phyloP scores from a whole-genome alignment of 2,888 invertebrate genomes.

The Flexamia atlantica region DNA sequence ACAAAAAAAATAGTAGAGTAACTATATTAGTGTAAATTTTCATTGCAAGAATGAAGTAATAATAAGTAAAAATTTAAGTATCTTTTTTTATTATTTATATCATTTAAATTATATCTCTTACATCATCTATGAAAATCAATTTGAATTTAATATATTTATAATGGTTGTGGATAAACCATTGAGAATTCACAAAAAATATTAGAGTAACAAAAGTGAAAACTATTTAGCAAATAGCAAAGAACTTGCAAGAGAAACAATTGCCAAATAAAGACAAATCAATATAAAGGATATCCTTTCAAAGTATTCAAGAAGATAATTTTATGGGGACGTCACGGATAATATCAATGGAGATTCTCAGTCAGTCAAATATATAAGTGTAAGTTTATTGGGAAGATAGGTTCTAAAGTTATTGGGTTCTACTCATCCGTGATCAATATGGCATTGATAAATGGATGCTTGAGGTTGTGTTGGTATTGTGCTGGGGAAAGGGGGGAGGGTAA shows the following conservation, averaged over 20 bases:
- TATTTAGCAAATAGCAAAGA: no score
- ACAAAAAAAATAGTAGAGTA: no score
- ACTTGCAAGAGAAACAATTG: background rate
- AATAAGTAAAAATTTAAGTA: no score
- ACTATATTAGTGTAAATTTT: no score
- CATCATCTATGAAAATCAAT: no score
- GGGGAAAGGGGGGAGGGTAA: conserved; percentile 25
- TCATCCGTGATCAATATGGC: conserved; percentile 31
- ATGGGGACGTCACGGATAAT: background rate
- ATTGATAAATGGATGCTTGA: conserved; percentile 29
- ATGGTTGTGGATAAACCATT: no score
- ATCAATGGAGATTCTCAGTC: background rate
- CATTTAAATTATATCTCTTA: no score
- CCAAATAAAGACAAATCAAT: background rate
- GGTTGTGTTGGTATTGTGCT: background rate
- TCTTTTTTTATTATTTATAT: no score
- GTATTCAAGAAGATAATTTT: conserved; percentile 16
- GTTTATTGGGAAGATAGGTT: conserved; percentile 20
- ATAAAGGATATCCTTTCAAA: background rate
- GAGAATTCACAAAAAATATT: no score
- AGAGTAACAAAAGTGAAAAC: no score
- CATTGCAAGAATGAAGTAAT: no score
- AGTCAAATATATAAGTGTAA: conserved; percentile 48
- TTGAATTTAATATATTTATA: no score
- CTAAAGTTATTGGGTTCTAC: conserved; percentile 36